These are phyloP conservation scores for Idaea biselata DNA, from an alignment of 2,888 invertebrate species.

Conservation along the genomic window DNA sequence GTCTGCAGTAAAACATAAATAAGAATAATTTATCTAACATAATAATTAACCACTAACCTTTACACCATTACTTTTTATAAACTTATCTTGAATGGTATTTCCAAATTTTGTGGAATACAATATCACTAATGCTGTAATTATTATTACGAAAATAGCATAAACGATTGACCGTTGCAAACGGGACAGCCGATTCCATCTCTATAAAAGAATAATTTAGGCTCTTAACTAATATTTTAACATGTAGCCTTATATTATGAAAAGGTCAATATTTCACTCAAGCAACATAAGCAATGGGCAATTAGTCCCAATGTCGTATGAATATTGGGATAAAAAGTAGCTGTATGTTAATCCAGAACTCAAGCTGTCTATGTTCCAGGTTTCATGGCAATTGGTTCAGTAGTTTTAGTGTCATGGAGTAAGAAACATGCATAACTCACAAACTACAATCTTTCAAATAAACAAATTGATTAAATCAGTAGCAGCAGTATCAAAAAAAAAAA, in stretches of 20 bases:
- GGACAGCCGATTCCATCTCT: slow-evolving; percentile 94
- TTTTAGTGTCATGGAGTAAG: too few relatives aligned
- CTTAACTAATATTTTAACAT: neutral
- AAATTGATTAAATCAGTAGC: neutral
- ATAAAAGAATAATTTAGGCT: slow-evolving; percentile 48
- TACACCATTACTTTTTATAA: slow-evolving; percentile 40
- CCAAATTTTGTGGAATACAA: slow-evolving; percentile 69
- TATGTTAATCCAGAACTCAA: too few relatives aligned
- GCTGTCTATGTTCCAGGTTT: too few relatives aligned
- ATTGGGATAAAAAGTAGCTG: too few relatives aligned
- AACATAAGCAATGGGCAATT: too few relatives aligned
- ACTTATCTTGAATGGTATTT: slow-evolving; percentile 39
- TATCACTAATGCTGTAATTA: slow-evolving; percentile 82
- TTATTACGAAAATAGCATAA: slow-evolving; percentile 81
- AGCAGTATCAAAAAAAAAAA: neutral
- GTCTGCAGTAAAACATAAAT: too few relatives aligned
- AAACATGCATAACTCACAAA: too few relatives aligned
- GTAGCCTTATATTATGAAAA: too few relatives aligned
- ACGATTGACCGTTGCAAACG: slow-evolving; percentile 90
- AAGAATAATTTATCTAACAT: neutral
- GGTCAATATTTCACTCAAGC: too few relatives aligned
- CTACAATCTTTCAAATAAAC: neutral
- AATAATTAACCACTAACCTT: slow-evolving; percentile 39
- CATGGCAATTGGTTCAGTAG: too few relatives aligned
- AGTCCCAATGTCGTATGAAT: too few relatives aligned